phyloP scores from a whole-genome alignment of 2,888 invertebrate species.

The Pyrrhia umbra region DNA sequence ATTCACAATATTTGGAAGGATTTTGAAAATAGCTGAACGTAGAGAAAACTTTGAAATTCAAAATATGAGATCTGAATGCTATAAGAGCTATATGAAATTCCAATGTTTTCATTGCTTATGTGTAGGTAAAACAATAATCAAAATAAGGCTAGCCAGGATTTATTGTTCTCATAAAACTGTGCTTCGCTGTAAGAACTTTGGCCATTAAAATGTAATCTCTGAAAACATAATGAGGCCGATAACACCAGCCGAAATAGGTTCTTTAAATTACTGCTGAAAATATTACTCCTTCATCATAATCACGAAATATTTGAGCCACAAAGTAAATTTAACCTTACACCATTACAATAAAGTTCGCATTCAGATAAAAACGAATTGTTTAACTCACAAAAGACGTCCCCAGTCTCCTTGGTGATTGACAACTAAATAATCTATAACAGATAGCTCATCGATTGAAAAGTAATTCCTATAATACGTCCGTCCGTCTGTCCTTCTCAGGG shows the following conservation, averaged over 20 bases:
- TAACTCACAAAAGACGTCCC: conserved; percentile 3
- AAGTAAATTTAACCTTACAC: background rate
- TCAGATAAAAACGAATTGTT: background rate
- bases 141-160: background rate
- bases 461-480: conserved; percentile 26
- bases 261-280: conserved; percentile 17
- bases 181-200: too few relatives aligned
- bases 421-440: conserved; percentile 23
- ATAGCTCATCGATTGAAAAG: conserved; percentile 36
- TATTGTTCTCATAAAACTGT: background rate
- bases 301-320: background rate
- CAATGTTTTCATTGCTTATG: too few relatives aligned
- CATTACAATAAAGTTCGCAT: background rate
- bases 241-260: background rate
- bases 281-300: background rate
- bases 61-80: too few relatives aligned
- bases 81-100: too few relatives aligned
- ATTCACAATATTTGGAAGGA: too few relatives aligned
- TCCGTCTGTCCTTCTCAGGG: conserved; percentile 38
- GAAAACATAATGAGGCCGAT: conserved; percentile 9
- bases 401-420: conserved; percentile 30
- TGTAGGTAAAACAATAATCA: too few relatives aligned
- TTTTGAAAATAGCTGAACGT: too few relatives aligned
- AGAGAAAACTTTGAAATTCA: too few relatives aligned
- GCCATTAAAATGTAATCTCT: background rate